Evolutionary conservation across 2,888 invertebrate genomes (phyloP), one percentile per base, ranked within the genome.

Genomic region (Apamea sordens): DNA sequence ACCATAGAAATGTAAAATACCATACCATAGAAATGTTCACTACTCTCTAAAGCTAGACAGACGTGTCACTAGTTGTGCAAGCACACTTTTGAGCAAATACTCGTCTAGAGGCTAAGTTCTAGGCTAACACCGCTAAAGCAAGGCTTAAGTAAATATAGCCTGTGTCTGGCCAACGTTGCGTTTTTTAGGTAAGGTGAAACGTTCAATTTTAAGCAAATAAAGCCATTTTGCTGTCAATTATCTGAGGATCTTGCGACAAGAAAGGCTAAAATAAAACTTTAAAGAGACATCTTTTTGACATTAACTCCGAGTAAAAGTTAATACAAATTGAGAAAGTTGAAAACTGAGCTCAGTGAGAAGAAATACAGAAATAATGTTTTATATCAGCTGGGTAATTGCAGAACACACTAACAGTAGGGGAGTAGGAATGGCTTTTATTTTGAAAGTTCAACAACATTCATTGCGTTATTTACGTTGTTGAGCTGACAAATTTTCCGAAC

Each of bases 11-110:
- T 36, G 41, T 41, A n/a, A n/a, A n/a, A n/a, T n/a, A n/a, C n/a
- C n/a, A n/a, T 41, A 41, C 41, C 41, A 41, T 41, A 41, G 41
- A 41, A 36, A 36, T 36, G 41, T 41, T n/a, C 28, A 47, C 13
- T 36, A 18, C 65, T 59, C 44, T 53, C 50, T 53, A 47, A 73
- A 50, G 78, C 28, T 28, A 50, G 36, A 13, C 50, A 65, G 56
- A 79, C 53, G 72, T 82, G 63, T 73, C 41, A 68, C 8, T 72
- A 44, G 56, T 67, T 53, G 59, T 28, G n/a, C 28, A 69, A 63
- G 69, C 50, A 81, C 53, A 81, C 53, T 36, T 69, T 68, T 53
- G 11, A 44, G 28, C 28, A 72, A 83, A 68, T 56, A 76, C 41
- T 70, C 0, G 44, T 65, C 61, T 68, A 41, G 47, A 4, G 44